phyloP scores from a whole-genome alignment of 2,797 vertebrate genomes.

The Poeciliopsis turneri region DNA sequence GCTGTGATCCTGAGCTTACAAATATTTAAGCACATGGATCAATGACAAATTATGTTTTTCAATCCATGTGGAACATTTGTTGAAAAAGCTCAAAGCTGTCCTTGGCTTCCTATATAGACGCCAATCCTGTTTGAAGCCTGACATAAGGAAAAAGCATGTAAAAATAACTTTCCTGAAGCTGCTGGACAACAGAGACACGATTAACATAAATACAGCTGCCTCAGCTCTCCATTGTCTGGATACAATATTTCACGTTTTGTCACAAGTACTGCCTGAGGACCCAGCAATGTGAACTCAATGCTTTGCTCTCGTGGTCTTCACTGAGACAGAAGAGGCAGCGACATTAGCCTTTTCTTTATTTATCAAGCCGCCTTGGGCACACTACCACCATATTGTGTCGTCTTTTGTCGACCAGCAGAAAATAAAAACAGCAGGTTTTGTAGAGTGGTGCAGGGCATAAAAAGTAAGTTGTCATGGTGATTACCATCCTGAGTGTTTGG shows the following conservation, averaged over 20 bases:
- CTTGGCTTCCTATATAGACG: background rate
- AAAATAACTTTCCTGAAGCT: background rate
- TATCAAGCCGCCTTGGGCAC: background rate
- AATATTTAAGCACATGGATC: background rate
- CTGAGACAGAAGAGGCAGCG: background rate
- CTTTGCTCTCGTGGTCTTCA: background rate
- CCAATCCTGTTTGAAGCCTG: background rate
- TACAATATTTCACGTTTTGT: background rate
- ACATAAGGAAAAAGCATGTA: background rate
- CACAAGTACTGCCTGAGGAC: background rate
- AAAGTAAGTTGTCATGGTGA: background rate
- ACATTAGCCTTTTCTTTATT: background rate
- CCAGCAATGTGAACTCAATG: background rate
- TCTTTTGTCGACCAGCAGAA: background rate
- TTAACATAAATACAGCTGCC: background rate
- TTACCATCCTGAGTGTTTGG: background rate
- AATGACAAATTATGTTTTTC: background rate
- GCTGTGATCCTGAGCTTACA: background rate
- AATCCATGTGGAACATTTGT: background rate
- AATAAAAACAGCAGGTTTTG: background rate
- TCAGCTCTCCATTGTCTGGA: background rate
- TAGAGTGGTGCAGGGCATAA: background rate
- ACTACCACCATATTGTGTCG: background rate
- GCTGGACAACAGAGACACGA: background rate
- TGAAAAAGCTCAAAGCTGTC: background rate